Base-by-base conservation (phyloP, 2,797 vertebrate genomes). In the Xenentodon cancila region DNA sequence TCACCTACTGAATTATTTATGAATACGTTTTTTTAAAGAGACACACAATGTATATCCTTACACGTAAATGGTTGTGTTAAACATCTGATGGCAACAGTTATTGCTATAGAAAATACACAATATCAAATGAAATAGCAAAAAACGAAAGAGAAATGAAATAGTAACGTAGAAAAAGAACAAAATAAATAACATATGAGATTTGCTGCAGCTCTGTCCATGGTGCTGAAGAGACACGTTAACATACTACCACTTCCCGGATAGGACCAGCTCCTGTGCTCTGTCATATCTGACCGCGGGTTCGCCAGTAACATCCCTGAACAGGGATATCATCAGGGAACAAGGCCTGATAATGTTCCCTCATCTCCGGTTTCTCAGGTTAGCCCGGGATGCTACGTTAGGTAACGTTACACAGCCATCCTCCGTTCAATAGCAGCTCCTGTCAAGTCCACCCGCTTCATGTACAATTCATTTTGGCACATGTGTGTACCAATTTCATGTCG, bases 131-230 rank as follows among this genome's bases (percentile, higher is more conserved):
- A 4, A 25, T 16, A 19, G 7, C 1, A 13, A 16, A 40, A 3
- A 22, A 30, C 47, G 13, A 30, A 0, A 30, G n/a, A 40, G 32
- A 30, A 27, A 58, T 18, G 3, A 4, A 46, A 27, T 43, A 7
- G 12, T 37, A 37, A 37, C 12, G 9, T 37, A 37, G 34, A 13
- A 37, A 37, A 37, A 2, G 2, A 37, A 37, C 11, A 12, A 37
- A 37, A 37, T 37, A 37, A 37, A 37, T 37, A 3, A 13, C 11
- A 13, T 37, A 16, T 15, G 7, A 21, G 19, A 27, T 21, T 22
- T 18, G 22, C 53, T 11, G 63, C 60, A 59, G 67, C 83, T 25
- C 89, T 91, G 87, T 92, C 91, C 91, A 81, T 90, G 90, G 91
- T 92, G 76, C 92, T 92, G 88, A 90, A 84, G 56, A 30, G 32